These are phyloP conservation scores for Dinomys branickii DNA, from an alignment of 2,113 vertebrate species.

Conservation along the genomic window DNA sequence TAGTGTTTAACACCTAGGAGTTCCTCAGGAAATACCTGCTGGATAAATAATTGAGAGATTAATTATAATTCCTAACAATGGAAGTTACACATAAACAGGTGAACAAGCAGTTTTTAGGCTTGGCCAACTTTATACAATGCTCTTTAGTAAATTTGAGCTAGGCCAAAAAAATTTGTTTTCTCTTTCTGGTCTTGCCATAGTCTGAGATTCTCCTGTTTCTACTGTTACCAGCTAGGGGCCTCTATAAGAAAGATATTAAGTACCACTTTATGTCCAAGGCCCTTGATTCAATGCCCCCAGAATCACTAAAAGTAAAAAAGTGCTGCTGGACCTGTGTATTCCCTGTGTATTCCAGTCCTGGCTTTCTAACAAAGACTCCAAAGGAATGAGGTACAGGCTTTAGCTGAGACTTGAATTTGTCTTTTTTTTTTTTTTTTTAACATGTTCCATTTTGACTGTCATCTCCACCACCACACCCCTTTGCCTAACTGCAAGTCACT, in stretches of 20 bases:
- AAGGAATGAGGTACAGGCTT: background rate
- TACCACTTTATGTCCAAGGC: background rate
- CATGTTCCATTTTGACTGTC: background rate
- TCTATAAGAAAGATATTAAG: background rate
- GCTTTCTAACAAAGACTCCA: conserved; percentile 16
- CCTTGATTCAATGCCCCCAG: background rate
- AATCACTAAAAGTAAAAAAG: background rate
- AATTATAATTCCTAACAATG: conserved; percentile 6
- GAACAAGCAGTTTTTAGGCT: background rate
- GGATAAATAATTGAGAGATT: background rate
- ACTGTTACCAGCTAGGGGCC: background rate
- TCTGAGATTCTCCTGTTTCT: conserved; percentile 30
- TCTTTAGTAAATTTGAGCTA: conserved; percentile 24
- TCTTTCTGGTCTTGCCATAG: background rate
- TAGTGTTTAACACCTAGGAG: background rate
- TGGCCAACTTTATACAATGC: background rate
- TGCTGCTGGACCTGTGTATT: background rate
- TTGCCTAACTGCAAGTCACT: background rate
- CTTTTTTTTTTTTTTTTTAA: background rate
- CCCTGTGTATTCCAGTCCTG: background rate
- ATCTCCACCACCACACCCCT: background rate
- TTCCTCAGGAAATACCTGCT: conserved; percentile 26
- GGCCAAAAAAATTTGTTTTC: background rate
- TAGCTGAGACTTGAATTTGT: background rate
- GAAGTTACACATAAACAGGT: background rate